Base-by-base conservation (phyloP, 2,113 vertebrate species). In the Corythornis madagascariensis region DNA sequence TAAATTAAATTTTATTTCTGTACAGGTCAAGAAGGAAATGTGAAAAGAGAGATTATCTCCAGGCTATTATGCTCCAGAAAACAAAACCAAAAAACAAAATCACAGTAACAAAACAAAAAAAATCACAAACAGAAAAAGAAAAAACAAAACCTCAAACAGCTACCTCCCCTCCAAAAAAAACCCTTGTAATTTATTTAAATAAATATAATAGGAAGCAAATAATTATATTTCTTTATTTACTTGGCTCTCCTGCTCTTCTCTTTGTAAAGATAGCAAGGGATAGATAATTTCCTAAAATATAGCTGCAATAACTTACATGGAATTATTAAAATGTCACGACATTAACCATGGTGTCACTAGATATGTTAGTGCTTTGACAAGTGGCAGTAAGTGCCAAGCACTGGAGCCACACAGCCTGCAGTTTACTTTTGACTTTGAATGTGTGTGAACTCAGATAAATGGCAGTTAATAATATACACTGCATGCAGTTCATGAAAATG, bases 1-100 rank as follows among this genome's bases (percentile, higher is more conserved):
- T 66, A 79, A 71, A 67, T 81, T 64, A 81, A 50, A 45, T 84
- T 86, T 91, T 83, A 87, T 73, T 94, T 87, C 63, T 75, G 5
- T 47, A 77, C 0, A 0, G 24, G 26, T 48, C 59, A 72, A 88
- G 65, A 88, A 45, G 33, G 45, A 83, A 91, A 76, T 25, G 10
- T 29, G 31, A 69, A 84, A 75, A 88, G 9, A 69, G 17, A 84
- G 8, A 88, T 89, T 92, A 66, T 76, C 55, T 43, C 56, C 25
- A 70, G 18, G 38, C n/a, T 85, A 55, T 66, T 83, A n/a, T 56
- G 4, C 11, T 43, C 24, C n/a, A 47, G 25, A 50, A 24, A 50
- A 22, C 20, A 6, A 50, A 50, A 50, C 22, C 12, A 50, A 50
- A 22, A 50, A 50, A 13, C 48, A 7, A 22, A 50, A 45, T 20